Base-by-base conservation (phyloP, 1,140 invertebrate genomes). In the Belonocnema kinseyi region DNA sequence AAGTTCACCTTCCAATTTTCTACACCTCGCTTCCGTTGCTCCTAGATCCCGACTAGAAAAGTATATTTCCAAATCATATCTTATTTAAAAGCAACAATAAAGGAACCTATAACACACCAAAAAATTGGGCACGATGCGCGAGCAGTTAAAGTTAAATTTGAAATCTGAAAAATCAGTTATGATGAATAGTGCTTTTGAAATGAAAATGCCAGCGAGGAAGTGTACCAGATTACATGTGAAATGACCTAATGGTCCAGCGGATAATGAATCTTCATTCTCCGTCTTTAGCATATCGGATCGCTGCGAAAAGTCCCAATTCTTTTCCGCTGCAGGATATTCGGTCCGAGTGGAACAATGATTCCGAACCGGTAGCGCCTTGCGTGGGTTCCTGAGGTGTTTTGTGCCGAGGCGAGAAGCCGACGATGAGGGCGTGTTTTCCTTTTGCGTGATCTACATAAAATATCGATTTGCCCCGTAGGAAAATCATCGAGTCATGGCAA, bases 381-480 rank as follows among this genome's bases (percentile, higher is more conserved):
- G 72, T 73, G 77, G 80, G 74, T 74, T 72, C 75, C 70, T 76
- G 11, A 66, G 54, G 54, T 75, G 78, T 82, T 80, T 82, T 88
- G 84, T 85, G 78, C 33, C 51, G 19, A 76, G 84, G 80, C 79
- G 84, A 85, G 84, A 86, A 83, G 80, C 76, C 77, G 77, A 80
- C 83, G 66, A 80, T 80, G 78, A 75, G 80, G 85, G 85, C 80
- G 83, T 83, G 80, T 85, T 83, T 80, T 77, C 82, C 79, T 85
- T 82, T 75, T 77, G 71, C 82, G 74, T 74, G 83, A 89, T 89
- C 84, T 89, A 84, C 88, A 88, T 90, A 88, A 89, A 89, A 87
- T 82, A 85, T 85, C 83, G 80, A 87, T 88, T 84, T 82, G 72
- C 16, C 73, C 56, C 54, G 56, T 61, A 73, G 74, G 80, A 88